Conservation (phyloP, 1,140 invertebrate species). For the Heliconius hermathena region DNA sequence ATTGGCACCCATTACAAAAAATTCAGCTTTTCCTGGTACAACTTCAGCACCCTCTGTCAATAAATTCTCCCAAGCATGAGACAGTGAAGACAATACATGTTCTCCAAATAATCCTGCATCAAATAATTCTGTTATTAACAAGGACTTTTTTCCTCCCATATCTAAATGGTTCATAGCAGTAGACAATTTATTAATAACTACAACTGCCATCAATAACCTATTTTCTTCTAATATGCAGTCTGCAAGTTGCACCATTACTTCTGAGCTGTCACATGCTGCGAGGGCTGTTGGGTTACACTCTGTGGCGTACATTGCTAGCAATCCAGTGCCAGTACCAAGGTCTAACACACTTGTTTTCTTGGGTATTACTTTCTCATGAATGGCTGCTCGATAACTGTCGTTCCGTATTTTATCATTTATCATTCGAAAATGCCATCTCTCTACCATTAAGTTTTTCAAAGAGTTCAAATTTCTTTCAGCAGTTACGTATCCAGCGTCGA, state of each 20-base stretch:
- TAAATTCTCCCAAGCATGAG: constrained; percentile 86
- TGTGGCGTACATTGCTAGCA: constrained; percentile 85
- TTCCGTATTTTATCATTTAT: constrained; percentile 89
- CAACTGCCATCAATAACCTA: constrained; percentile 46
- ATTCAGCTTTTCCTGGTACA: constrained; percentile 84
- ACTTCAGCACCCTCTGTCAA: constrained; percentile 78
- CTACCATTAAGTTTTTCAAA: constrained; percentile 81
- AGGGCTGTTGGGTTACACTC: constrained; percentile 82
- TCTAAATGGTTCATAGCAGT: constrained; percentile 78
- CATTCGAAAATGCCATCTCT: constrained; percentile 92
- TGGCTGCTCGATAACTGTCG: constrained; percentile 84
- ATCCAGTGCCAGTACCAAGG: constrained; percentile 88
- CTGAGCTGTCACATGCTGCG: constrained; percentile 86
- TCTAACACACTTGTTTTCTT: constrained; percentile 84
- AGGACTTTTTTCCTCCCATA: constrained; percentile 83
- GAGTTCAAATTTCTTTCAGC: constrained; percentile 75
- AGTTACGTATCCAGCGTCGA: constrained; percentile 56
- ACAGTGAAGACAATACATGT: constrained; percentile 85
- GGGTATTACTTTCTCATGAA: constrained; percentile 80
- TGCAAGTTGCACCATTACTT: constrained; percentile 82
- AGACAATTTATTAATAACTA: constrained; percentile 62
- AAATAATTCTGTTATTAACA: constrained; percentile 90
- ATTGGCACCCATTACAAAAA: constrained; percentile 84
- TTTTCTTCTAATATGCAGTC: constrained; percentile 53
- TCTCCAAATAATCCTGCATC: constrained; percentile 91